Evolutionary conservation across 2,888 invertebrate genomes (phyloP), one percentile per base, ranked within the genome.

Genomic region (Leistus spinibarbis): DNA sequence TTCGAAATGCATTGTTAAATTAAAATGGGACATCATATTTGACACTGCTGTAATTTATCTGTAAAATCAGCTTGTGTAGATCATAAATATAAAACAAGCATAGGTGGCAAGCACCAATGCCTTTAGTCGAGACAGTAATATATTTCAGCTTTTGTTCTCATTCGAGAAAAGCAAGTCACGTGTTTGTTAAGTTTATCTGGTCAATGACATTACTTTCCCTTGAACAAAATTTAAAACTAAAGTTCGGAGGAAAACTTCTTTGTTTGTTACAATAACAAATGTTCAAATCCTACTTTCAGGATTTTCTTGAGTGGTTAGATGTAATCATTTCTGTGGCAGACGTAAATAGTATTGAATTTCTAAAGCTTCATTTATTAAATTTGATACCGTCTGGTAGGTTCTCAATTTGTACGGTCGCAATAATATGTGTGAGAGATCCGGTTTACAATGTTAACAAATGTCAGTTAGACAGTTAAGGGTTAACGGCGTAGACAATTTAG

Each of bases 211-310:
- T 10, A 40, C 40, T 40, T 40, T 40, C 40, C 13, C 7, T 40
- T 10, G 13, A 40, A 27, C 27, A 27, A 27, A 27, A 27, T 1
- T 27, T 27, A 0, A 27, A 27, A 40, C 40, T 40, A 4, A 40
- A 40, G 40, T 40, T 40, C 13, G 7, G 68, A 56, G 7, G 68
- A 56, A 68, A 24, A 68, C 57, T 68, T 56, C 27, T 68, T 68
- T 68, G 22, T 54, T 68, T 16, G 54, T 54, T 68, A 23, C 17
- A 56, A 54, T 40, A 40, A 40, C 40, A 40, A 10, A 7, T 68
- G 57, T 68, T 64, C 54, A 68, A 68, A 57, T 56, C 57, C 56
- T 16, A 54, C n/a, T 20, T 68, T 54, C 68, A 16, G 20, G 10
- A 4, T 40, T 40, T 40, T 40, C 10, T 40, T 40, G 40, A 40